Base-by-base conservation (phyloP, 2,113 vertebrate genomes). In the Condylura cristata region DNA sequence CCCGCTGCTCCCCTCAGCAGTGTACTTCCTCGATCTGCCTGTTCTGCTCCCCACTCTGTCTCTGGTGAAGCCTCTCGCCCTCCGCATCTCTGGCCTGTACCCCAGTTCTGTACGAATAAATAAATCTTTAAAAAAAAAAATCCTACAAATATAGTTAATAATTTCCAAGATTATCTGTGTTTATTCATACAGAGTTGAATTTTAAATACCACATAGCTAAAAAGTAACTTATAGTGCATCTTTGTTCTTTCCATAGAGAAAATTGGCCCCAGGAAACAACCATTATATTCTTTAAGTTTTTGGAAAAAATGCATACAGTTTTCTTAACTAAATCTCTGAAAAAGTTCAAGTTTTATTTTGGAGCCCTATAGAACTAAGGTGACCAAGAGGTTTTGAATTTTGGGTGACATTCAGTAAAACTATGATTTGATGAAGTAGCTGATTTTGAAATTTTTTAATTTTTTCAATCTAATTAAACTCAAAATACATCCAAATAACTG, bases 241-340 rank as follows among this genome's bases (percentile, higher is more conserved):
- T 8, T 63, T 90, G 41, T 90, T 92, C 78, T 95, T 41, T 72
- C 48, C 44, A 41, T 46, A 86, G 70, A 86, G 61, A 78, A 83
- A 85, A 78, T 41, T 56, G 28, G 37, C 28, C 51, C 8, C 41
- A 53, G 79, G 46, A 60, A 61, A 51, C 48, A 51, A 51, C 11
- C 48, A 13, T 63, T 71, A 51, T 28, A 39, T 26, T 39, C 32
- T 71, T 66, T 65, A 37, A 6, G 39, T 20, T 94, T 91, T 93
- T 94, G 39, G 68, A 94, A 58, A 94, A 20, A 74, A 86, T 16
- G 93, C n/a, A 46, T 53, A 63, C 17, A 53, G 24, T 83, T 68
- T 90, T 89, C 39, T 86, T 89, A 86, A n/a, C n/a, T 88, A 89
- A 72, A 37, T 91, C n/a, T 30, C 56, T 89, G 32, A 24, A 86